Evolutionary conservation across 2,888 invertebrate species (phyloP), one percentile per base, ranked within the genome.

Genomic region (Lepidonotus clava): DNA sequence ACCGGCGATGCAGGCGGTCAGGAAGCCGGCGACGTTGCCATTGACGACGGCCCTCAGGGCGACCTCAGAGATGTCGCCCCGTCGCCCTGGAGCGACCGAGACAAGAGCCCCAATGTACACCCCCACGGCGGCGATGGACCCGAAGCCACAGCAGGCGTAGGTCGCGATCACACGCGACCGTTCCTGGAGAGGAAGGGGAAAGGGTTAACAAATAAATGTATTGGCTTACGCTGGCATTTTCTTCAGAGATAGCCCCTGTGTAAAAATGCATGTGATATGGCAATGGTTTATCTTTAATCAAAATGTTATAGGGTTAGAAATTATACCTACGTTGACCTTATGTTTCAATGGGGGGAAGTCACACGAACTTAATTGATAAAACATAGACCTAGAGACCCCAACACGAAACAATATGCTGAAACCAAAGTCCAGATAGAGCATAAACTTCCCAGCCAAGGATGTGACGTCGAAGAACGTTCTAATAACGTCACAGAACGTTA

Each of bases 1-100:
- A 90, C 90, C 90, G 24, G 90, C 90, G 51, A 90, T 90, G 83
- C 89, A 89, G 18, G 90, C 90, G 5, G 90, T 90, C 32, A 90
- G 83, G 76, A 90, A 90, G 53, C 90, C 89, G 0, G 90, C 90
- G 2, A 90, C 36, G 76, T 90, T 90, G 53, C 90, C 90, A 83
- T 90, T 89, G 77, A 90, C 83, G 76, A 90, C 87, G 2, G 90
- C 90, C 86, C 90, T 61, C 18, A 89, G 83, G 1, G 89, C 90
- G 71, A 90, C 88, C 83, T 90, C 89, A 1, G 88, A 87, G 83
- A 90, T 89, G 87, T 89, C 89, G 6, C 88, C 88, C 34, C 88
- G 71, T 18, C 88, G 83, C 18, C 86, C 84, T 21, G 90, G 90
- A 5, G 89, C 90, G 32, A 90, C 88, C 1, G 88, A 86, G 18